Conservation (phyloP, 2,113 vertebrate species). For the Setophaga kirtlandii region DNA sequence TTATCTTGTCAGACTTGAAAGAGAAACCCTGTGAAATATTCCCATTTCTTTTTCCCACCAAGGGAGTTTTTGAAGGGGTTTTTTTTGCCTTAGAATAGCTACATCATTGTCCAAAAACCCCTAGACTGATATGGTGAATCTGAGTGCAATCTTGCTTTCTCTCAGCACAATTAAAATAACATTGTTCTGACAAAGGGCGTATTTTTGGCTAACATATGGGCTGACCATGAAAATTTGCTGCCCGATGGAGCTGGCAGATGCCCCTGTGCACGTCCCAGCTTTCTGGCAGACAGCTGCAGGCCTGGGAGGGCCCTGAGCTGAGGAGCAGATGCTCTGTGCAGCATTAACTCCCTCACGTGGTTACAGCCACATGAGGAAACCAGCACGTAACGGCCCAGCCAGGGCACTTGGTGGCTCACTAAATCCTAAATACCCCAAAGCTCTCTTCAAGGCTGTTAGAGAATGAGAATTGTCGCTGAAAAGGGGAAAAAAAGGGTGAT, state of each 20-base stretch:
- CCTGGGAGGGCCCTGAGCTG: background rate
- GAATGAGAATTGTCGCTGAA: background rate
- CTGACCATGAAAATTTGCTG: background rate
- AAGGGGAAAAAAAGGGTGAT: background rate
- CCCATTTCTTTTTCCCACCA: background rate
- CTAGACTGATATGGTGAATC: background rate
- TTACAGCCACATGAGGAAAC: constrained; percentile 6
- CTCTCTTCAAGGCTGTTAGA: background rate
- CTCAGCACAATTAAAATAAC: background rate
- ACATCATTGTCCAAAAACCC: background rate
- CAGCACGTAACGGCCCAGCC: rapidly evolving
- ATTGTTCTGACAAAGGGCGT: background rate
- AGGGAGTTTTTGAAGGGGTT: background rate
- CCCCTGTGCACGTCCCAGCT: background rate
- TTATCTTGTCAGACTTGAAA: background rate
- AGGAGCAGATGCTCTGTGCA: constrained; percentile 55
- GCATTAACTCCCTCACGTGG: constrained; percentile 41
- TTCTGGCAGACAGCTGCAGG: constrained; percentile 25
- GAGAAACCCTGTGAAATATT: background rate
- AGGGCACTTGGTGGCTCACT: background rate
- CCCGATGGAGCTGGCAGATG: background rate
- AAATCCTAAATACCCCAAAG: constrained; percentile 2
- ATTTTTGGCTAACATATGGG: background rate
- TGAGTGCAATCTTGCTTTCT: background rate
- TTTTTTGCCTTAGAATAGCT: rapidly evolving